These are phyloP conservation scores for Nomada ruficornis DNA, from an alignment of 2,888 invertebrate genomes.

Conservation along the genomic window DNA sequence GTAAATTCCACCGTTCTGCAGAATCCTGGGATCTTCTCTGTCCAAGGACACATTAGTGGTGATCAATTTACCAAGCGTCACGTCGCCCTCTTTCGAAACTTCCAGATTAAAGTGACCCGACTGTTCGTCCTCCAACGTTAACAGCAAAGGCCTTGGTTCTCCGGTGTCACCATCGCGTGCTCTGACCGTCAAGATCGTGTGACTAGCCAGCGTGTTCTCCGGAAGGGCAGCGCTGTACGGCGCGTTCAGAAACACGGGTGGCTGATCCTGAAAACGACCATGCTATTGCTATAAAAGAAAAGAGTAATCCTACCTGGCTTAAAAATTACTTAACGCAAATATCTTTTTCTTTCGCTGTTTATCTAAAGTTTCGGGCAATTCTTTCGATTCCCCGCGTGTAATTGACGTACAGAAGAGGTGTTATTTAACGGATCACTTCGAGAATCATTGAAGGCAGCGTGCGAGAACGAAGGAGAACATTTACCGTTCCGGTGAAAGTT, in stretches of 20 bases:
- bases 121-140: constrained; percentile 89
- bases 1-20: constrained; percentile 92
- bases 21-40: constrained; percentile 90
- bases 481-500: constrained; percentile 46
- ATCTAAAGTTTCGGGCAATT: neutral
- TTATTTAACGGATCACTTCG: constrained; percentile 13
- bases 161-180: constrained; percentile 94
- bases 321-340: no score
- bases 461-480: neutral
- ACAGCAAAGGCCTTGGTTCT: constrained; percentile 88
- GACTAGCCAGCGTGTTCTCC: constrained; percentile 88
- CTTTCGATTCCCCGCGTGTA: neutral
- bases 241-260: constrained; percentile 92
- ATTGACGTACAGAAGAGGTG: neutral
- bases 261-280: constrained; percentile 87
- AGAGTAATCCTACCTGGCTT: neutral
- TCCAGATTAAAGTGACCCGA: constrained; percentile 89
- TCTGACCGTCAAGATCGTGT: constrained; percentile 88
- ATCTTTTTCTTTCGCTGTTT: no score
- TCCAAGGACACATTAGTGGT: constrained; percentile 89
- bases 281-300: neutral
- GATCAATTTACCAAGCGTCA: constrained; percentile 86
- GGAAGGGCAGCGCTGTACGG: constrained; percentile 91
- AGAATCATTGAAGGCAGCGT: constrained; percentile 3
- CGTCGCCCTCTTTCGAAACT: constrained; percentile 85